phyloP scores from a whole-genome alignment of 1,140 invertebrate species.

The Alviniconcha marisindica region DNA sequence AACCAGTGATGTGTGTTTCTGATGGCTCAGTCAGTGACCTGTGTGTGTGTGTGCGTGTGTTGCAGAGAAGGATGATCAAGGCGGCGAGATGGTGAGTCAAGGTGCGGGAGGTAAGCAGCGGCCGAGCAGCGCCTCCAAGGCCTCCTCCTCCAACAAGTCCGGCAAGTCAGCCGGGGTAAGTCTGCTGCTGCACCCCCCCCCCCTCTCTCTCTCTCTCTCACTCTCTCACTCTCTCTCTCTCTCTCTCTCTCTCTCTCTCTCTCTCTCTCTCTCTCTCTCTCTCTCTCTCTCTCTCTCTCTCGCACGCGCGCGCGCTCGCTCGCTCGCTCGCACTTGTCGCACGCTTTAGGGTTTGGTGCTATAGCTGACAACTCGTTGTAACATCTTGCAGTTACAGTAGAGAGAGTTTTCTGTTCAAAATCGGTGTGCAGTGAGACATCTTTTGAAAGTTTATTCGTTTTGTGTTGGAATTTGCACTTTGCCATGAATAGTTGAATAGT shows the following conservation, averaged over 20 bases:
- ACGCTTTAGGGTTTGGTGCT: no score
- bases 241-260: not conserved
- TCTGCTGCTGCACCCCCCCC: not conserved
- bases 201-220: constrained; percentile 5
- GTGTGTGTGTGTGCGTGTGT: not conserved
- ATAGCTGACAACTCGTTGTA: no score
- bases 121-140: constrained; percentile 34
- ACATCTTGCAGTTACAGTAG: no score
- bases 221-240: constrained; percentile 26
- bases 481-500: no score
- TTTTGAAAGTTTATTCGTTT: no score
- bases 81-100: constrained; percentile 23
- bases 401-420: no score
- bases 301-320: not conserved
- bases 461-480: no score
- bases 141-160: constrained; percentile 4
- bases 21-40: not conserved
- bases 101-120: not conserved
- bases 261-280: constrained; percentile 30
- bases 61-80: constrained; percentile 32
- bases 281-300: constrained; percentile 30
- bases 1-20: no score
- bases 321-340: not conserved
- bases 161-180: constrained; percentile 32
- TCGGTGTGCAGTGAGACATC: no score